Percentiles rank a stretch among this genome's conserved stretches.
Evolutionary conservation across 2,113 vertebrate genomes (phyloP).

Genomic region (Glaucomys volans): DNA sequence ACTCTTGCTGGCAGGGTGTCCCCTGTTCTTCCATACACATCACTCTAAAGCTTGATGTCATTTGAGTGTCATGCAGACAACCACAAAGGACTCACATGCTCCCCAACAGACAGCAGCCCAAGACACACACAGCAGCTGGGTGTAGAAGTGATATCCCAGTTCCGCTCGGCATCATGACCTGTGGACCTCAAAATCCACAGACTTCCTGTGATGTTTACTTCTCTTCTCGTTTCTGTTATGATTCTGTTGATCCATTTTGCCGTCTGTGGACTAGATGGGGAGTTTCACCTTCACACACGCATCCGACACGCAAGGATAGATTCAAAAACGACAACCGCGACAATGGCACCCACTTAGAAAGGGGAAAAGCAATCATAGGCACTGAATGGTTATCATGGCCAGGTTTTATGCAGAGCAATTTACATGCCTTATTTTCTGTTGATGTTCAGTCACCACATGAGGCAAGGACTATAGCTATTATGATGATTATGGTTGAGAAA

Average conservation of each 20-base stretch:
- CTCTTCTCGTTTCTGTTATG: not conserved
- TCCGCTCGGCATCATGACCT: not conserved
- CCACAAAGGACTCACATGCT: not conserved
- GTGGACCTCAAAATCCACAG: slow-evolving; percentile 53
- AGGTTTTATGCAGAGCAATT: slow-evolving; percentile 55
- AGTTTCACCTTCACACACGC: not conserved
- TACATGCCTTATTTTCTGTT: slow-evolving; percentile 55
- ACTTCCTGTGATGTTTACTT: slow-evolving; percentile 23
- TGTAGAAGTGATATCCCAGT: not conserved
- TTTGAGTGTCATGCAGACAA: slow-evolving; percentile 4
- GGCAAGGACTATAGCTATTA: not conserved
- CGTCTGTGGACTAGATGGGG: not conserved
- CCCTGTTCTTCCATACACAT: not conserved
- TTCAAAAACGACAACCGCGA: not conserved
- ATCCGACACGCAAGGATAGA: not conserved
- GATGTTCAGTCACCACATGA: not conserved
- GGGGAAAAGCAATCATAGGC: not conserved
- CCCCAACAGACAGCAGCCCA: not conserved
- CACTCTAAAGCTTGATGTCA: slow-evolving; percentile 2
- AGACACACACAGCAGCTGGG: not conserved
- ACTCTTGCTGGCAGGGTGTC: not conserved
- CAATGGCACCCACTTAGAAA: not conserved
- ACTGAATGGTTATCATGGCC: not conserved
- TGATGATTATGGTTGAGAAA: slow-evolving; percentile 38
- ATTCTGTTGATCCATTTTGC: not conserved